phyloP scores from a whole-genome alignment of 2,797 vertebrate species.

The Acipenser oxyrinchus region DNA sequence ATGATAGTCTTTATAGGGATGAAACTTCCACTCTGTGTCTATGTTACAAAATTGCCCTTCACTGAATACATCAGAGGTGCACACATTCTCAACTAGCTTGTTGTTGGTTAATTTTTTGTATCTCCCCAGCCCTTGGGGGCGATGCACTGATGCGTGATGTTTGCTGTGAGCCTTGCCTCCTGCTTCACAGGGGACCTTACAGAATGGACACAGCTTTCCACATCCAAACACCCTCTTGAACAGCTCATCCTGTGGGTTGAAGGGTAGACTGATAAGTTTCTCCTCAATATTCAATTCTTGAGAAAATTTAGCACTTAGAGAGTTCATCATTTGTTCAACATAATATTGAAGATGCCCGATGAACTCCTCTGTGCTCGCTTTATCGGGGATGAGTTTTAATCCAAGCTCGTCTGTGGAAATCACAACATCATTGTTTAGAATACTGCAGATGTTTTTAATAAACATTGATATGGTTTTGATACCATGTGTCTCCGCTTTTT shows the following conservation, averaged over 20 bases:
- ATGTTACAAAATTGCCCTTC: accelerated
- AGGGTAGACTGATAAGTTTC: constrained; percentile 23
- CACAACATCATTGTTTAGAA: constrained; percentile 30
- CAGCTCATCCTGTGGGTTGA: constrained; percentile 38
- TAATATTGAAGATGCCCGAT: constrained; percentile 16
- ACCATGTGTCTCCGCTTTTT: neutral
- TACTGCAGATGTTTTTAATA: constrained; percentile 25
- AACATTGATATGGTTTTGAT: constrained; percentile 21
- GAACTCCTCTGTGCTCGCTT: constrained; percentile 25
- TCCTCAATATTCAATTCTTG: neutral
- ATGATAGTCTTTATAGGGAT: constrained; percentile 28
- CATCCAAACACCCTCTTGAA: constrained; percentile 37
- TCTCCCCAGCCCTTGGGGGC: constrained; percentile 31
- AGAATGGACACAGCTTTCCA: constrained; percentile 45
- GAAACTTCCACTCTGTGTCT: accelerated
- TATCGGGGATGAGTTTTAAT: constrained; percentile 27
- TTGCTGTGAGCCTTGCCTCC: constrained; percentile 12
- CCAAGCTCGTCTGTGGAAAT: constrained; percentile 25
- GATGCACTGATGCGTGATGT: constrained; percentile 40
- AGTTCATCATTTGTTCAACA: constrained; percentile 15
- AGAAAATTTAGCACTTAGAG: constrained; percentile 20
- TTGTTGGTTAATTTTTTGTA: too few relatives aligned
- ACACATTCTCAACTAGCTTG: constrained; percentile 18
- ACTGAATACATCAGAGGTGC: constrained; percentile 28
- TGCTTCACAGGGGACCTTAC: constrained; percentile 46